Percentiles rank a stretch among this genome's conserved stretches.
Evolutionary conservation across 1,140 invertebrate species (phyloP).

Genomic region (Ceratoteleas bidentatus): DNA sequence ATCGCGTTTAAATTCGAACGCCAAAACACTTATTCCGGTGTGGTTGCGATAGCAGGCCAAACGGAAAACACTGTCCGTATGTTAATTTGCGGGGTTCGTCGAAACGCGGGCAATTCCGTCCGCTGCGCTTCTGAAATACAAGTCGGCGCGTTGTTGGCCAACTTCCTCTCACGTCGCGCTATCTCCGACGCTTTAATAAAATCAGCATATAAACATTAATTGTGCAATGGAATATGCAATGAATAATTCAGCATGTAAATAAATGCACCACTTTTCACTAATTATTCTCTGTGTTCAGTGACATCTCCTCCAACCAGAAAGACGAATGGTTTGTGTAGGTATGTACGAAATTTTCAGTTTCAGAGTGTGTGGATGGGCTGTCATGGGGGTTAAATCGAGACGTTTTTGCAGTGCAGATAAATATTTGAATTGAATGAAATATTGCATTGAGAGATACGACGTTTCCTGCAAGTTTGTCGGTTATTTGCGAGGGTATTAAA

Average conservation of each 20-base stretch:
- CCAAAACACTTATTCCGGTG: no score
- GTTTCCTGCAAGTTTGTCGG: no score
- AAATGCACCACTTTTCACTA: conserved; percentile 41
- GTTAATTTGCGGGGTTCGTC: conserved; percentile 17
- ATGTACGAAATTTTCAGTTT: conserved; percentile 59
- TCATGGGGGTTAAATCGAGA: background rate
- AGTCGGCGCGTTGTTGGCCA: conserved; percentile 10
- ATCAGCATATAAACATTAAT: conserved; percentile 46
- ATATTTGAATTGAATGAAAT: no score
- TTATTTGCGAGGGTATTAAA: no score
- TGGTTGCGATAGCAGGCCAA: background rate
- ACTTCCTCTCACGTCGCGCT: conserved; percentile 14
- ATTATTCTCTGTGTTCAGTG: conserved; percentile 78
- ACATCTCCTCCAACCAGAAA: conserved; percentile 84
- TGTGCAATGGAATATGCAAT: conserved; percentile 34
- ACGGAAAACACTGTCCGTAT: conserved; percentile 17
- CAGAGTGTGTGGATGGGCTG: no score
- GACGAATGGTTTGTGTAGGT: conserved; percentile 86
- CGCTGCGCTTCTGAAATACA: conserved; percentile 25
- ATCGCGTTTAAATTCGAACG: no score
- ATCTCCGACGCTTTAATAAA: conserved; percentile 26
- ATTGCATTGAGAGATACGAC: no score
- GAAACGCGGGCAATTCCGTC: conserved; percentile 14
- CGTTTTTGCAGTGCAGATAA: background rate
- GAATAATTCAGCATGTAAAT: conserved; percentile 40